Percentiles rank a stretch among this genome's conserved stretches.
Evolutionary conservation across 2,888 invertebrate genomes (phyloP).

Genomic region (Lordiphosa andalusiaca): DNA sequence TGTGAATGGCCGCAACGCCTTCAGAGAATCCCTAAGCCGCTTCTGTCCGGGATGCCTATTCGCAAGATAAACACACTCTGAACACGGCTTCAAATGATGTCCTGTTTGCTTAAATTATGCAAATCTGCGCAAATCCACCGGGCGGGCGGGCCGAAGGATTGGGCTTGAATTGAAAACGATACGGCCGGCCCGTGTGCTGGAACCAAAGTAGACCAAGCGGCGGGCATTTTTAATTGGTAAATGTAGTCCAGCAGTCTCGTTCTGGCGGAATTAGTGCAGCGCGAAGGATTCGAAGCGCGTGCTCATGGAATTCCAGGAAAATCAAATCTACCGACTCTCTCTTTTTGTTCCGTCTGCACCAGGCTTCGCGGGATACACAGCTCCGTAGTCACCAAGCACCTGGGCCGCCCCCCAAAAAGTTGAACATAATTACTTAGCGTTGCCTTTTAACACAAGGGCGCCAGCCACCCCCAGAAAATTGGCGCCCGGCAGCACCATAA

Average conservation of each 20-base stretch:
- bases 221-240: constrained; percentile 55
- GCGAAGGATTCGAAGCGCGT: constrained; percentile 17
- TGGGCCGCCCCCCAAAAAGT: constrained; percentile 22
- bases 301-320: constrained; percentile 40
- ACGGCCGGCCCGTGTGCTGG: constrained; percentile 2
- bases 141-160: constrained; percentile 50
- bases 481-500: constrained; percentile 15
- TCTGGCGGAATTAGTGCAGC: constrained; percentile 41
- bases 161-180: constrained; percentile 18
- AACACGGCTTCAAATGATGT: constrained; percentile 43
- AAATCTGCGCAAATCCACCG: constrained; percentile 64
- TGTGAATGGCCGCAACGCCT: constrained; percentile 59
- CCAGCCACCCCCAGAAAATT: constrained; percentile 5
- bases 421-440: constrained; percentile 39
- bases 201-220: constrained; percentile 54
- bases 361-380: constrained; percentile 16
- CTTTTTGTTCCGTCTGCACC: background rate
- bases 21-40: constrained; percentile 23
- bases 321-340: background rate
- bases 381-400: constrained; percentile 20
- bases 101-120: constrained; percentile 65
- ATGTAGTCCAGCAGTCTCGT: constrained; percentile 44
- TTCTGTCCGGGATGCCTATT: constrained; percentile 28
- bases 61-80: constrained; percentile 38
- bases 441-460: constrained; percentile 34